Evolutionary conservation across 2,113 vertebrate species (phyloP), one percentile per base, ranked within the genome.

Genomic region (Tor tambroides): DNA sequence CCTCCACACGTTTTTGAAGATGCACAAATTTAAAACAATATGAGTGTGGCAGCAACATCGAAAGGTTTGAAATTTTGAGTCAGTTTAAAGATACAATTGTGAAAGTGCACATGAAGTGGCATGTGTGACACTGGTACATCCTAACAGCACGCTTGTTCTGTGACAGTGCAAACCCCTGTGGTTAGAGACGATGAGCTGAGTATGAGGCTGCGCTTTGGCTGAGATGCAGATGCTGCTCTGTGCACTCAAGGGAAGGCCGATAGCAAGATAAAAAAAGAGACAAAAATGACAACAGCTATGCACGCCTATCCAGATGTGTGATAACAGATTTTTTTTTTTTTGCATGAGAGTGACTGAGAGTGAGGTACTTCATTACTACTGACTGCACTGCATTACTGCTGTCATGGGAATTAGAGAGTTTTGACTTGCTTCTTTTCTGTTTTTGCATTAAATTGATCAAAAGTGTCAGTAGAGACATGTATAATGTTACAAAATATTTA

Each of bases 111-210:
- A 61, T 35, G 12, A 80, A 41, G 12, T n/a, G 30, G 10, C 54
- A 81, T 65, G 35, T 9, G 54, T 80, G 23, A 38, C 21, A 63
- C 26, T 35, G 5, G 19, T 35, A 23, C 49, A 32, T 35, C 54
- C 8, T 4, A 10, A 63, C 11, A 41, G 12, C 23, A 41, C 14
- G 1, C 19, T 49, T 46, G 61, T 32, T 82, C 6, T 23, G 79
- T 51, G 38, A 75, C 87, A 19, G 69, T 85, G 63, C 35, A 54
- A 49, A 54, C 12, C 54, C 71, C 15, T 87, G 83, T 56, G 80
- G 88, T 87, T 90, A 69, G 83, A 86, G 23, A 79, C 82, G 80
- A 72, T 28, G 32, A 85, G 59, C 91, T 77, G 84, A 54, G 69
- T 30, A 21, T 5, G 63, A 69, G 6, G 26, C 8, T 0, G 10